phyloP scores from a whole-genome alignment of 64 coral and sea anemone species.

The Acropora yongei region DNA sequence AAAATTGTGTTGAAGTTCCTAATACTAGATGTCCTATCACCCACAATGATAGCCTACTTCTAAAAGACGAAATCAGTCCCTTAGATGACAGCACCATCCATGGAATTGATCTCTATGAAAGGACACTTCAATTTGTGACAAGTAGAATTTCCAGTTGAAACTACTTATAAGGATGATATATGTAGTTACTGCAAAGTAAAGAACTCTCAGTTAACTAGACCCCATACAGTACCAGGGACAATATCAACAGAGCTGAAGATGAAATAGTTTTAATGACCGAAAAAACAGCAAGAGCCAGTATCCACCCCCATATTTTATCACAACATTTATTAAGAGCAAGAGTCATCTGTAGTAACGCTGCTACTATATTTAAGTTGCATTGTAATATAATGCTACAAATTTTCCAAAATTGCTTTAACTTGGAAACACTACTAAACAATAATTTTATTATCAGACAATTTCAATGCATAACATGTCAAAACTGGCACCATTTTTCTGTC shows the following conservation, averaged over 20 bases:
- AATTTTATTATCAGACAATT: not conserved
- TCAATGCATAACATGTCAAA: conserved; percentile 7
- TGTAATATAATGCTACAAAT: conserved; percentile 1
- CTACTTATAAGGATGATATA: not conserved
- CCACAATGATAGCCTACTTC: not conserved
- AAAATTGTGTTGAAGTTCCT: conserved; percentile 33
- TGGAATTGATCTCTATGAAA: conserved; percentile 59
- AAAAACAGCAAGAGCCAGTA: conserved; percentile 7
- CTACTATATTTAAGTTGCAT: conserved; percentile 14
- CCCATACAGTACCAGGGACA: not conserved
- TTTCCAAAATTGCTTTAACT: conserved; percentile 5
- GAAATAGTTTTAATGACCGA: conserved; percentile 5
- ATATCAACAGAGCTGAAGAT: not conserved
- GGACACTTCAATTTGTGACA: conserved; percentile 32
- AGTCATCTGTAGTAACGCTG: not conserved
- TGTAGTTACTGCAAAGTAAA: not conserved
- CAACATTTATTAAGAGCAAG: conserved; percentile 14
- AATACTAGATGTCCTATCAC: conserved; percentile 19
- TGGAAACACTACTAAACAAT: conserved; percentile 3
- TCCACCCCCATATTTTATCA: conserved; percentile 8
- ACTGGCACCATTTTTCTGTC: conserved; percentile 1
- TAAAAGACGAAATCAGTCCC: conserved; percentile 38
- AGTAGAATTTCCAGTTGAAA: conserved; percentile 26
- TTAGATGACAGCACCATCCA: conserved; percentile 35
- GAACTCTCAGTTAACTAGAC: conserved; percentile 11